A percentile compares a stretch with the other conserved stretches of the same genome.
phyloP scores from a whole-genome alignment of 2,797 vertebrate species.

The Tragelaphus oryx region DNA sequence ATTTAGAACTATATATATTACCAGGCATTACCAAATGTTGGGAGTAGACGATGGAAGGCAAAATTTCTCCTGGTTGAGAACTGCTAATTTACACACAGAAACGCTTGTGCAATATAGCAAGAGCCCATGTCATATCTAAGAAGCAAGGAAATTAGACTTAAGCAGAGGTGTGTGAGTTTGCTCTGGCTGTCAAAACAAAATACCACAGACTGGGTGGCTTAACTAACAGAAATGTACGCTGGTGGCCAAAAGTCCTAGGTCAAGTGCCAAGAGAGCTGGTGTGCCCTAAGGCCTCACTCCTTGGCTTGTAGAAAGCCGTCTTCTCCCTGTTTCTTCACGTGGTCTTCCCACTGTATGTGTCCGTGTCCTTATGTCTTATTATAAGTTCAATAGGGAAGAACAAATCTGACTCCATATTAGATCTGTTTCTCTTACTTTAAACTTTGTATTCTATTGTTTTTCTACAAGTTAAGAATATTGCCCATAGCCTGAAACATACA shows the following conservation, averaged over 20 bases:
- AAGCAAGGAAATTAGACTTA: not conserved
- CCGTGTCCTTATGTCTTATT: not conserved
- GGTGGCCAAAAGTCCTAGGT: not conserved
- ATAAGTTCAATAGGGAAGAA: not conserved
- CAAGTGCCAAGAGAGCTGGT: no score
- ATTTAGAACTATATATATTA: not conserved
- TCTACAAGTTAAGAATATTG: not conserved
- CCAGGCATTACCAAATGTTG: not conserved
- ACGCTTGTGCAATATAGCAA: fast-evolving
- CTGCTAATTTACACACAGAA: not conserved
- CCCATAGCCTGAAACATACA: not conserved
- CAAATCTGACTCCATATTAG: not conserved
- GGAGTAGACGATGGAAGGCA: not conserved
- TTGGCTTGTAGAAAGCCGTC: not conserved
- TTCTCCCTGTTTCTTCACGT: fast-evolving
- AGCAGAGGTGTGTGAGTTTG: not conserved
- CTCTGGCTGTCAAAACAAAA: no score
- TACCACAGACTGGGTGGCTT: not conserved
- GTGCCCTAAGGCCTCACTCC: not conserved
- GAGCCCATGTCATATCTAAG: no score
- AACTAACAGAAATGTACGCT: not conserved
- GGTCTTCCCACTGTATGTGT: not conserved
- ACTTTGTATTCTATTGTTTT: not conserved
- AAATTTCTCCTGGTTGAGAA: not conserved
- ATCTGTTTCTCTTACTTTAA: not conserved